Base-by-base conservation (phyloP, 2,888 invertebrate species). In the Phengaris arion region DNA sequence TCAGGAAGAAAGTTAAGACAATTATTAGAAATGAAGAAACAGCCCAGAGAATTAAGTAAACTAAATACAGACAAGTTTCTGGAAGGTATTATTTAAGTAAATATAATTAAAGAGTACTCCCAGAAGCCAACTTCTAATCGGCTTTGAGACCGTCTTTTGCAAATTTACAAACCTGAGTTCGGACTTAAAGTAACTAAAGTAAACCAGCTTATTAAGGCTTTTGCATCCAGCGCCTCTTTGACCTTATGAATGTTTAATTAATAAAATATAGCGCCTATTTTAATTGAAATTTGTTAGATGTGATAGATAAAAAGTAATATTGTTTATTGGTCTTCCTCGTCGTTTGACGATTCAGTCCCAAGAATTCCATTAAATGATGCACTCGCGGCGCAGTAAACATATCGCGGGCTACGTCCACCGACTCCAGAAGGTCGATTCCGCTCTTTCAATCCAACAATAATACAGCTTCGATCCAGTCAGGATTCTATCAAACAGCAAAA, bases 61-160 rank as follows among this genome's bases (percentile, higher is more conserved):
- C 75, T 22, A 52, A 70, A 69, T 75, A 46, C 46, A 75, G 68
- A 74, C 70, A 76, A 76, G 74, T 68, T 76, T 22, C 75, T 35
- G 69, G 22, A 48, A 70, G 55, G 69, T 77, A 76, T 78, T 64
- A 78, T 78, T 78, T 78, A 54, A 72, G 77, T 75, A 78, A 78
- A 78, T 74, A 77, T 77, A 77, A 77, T 78, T 76, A 77, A 77
- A 77, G 77, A 77, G 77, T 76, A 46, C 73, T 69, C 68, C 77
- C 68, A 69, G 74, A 55, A 68, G 72, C 74, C 76, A 77, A 78
- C 74, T 77, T 76, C 74, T 78, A 78, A 78, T 78, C 78, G 78
- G 78, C 77, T 78, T 78, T 74, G 10, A 76, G 68, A 70, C 74
- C 52, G 75, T 59, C 76, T 75, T 75, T 77, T 76, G 75, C 75